These are phyloP conservation scores for Petaurus breviceps DNA, from an alignment of 2,113 vertebrate genomes.

Conservation along the genomic window DNA sequence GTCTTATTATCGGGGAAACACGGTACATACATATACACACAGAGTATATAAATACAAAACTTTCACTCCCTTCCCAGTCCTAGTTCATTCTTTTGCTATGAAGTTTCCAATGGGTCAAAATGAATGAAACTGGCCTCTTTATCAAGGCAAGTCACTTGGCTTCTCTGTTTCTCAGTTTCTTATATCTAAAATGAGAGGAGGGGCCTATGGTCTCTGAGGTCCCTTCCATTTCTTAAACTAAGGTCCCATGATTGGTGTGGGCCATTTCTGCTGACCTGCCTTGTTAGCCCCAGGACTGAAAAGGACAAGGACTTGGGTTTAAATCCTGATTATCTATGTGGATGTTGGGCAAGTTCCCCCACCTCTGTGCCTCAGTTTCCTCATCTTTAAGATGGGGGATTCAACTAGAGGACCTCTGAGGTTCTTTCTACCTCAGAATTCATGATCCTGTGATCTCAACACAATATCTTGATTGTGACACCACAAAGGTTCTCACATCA, in stretches of 20 bases:
- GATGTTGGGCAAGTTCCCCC: neutral
- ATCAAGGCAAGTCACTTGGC: neutral
- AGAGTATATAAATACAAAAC: neutral
- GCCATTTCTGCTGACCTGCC: neutral
- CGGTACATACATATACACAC: neutral
- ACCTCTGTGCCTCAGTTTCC: neutral
- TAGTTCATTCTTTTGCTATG: neutral
- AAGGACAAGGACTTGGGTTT: conserved; percentile 64
- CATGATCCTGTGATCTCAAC: neutral
- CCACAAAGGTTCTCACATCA: conserved; percentile 17
- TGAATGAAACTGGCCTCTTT: neutral
- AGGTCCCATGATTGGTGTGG: neutral
- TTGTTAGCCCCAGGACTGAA: conserved; percentile 15
- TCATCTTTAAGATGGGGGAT: neutral
- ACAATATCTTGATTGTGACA: conserved; percentile 65
- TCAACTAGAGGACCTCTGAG: neutral
- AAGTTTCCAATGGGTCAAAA: neutral
- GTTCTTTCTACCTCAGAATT: neutral
- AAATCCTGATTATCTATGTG: neutral
- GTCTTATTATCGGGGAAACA: no score
- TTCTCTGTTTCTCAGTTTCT: neutral
- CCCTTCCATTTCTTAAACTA: neutral
- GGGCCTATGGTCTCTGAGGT: neutral
- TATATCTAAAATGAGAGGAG: neutral
- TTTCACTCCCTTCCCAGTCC: neutral